Conservation (phyloP, 2,888 invertebrate species). For the Cosmorhoe ocellata region DNA sequence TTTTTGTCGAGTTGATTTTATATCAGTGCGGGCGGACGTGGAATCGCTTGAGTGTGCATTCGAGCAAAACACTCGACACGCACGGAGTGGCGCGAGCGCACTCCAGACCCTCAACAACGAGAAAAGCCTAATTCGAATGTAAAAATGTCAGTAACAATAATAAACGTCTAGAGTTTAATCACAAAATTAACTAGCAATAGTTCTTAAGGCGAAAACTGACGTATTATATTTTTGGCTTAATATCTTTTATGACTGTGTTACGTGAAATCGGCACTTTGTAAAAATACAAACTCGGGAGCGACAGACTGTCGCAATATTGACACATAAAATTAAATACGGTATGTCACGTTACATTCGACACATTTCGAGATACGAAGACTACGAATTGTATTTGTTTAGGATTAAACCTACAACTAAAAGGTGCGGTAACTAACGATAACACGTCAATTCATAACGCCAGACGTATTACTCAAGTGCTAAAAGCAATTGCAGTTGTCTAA, state of each 20-base stretch:
- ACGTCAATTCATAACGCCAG: conserved; percentile 33
- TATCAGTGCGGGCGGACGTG: conserved; percentile 55
- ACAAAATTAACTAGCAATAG: too few relatives aligned
- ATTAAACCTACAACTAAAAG: conserved; percentile 35
- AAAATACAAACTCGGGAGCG: too few relatives aligned
- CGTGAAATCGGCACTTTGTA: too few relatives aligned
- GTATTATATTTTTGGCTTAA: too few relatives aligned
- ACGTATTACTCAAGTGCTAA: conserved; percentile 56
- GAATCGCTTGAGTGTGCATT: conserved; percentile 38
- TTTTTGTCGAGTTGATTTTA: conserved; percentile 73
- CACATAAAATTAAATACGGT: too few relatives aligned
- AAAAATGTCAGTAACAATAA: too few relatives aligned
- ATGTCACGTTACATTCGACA: conserved; percentile 1
- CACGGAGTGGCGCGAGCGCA: conserved; percentile 27
- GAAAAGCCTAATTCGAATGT: not conserved
- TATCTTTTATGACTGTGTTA: too few relatives aligned
- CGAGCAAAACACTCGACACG: conserved; percentile 36
- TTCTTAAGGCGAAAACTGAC: too few relatives aligned
- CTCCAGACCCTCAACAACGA: conserved; percentile 2
- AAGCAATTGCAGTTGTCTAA: conserved; percentile 50
- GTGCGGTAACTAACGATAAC: conserved; percentile 39
- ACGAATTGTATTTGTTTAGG: conserved; percentile 36
- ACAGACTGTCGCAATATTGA: not conserved
- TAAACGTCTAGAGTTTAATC: too few relatives aligned
- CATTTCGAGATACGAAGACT: conserved; percentile 15